Percentiles rank a stretch among this genome's conserved stretches.
Evolutionary conservation across 2,888 invertebrate genomes (phyloP).

Genomic region (Malthinus seriepunctatus): DNA sequence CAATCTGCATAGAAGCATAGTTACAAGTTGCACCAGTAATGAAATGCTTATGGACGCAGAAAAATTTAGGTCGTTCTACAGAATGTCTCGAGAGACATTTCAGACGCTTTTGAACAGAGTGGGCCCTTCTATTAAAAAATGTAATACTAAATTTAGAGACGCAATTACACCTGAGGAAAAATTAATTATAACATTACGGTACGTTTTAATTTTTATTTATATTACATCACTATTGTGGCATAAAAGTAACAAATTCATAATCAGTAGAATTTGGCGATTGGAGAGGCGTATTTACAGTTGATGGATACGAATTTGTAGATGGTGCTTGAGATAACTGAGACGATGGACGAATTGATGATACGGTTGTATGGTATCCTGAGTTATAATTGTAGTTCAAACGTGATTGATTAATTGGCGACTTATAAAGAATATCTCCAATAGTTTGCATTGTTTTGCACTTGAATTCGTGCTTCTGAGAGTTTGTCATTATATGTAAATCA

Average conservation of each 20-base stretch:
- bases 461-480: constrained; percentile 15
- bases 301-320: not conserved
- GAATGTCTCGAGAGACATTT: no score
- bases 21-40: no score
- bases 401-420: not conserved
- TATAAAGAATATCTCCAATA: constrained; percentile 11
- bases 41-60: no score
- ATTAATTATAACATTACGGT: not conserved
- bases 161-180: not conserved
- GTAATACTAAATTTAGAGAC: not conserved
- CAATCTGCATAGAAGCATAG: no score
- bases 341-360: not conserved
- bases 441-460: constrained; percentile 19
- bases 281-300: not conserved
- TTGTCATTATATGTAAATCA: constrained; percentile 12
- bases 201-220: not conserved
- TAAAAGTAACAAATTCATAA: not conserved
- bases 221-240: not conserved
- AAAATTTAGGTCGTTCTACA: no score
- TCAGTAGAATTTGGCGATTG: not conserved
- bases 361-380: not conserved
- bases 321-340: not conserved
- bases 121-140: not conserved
- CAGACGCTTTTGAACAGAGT: no score
- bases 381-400: not conserved